These are phyloP conservation scores for Stenolophus ochropezus DNA, from an alignment of 2,888 invertebrate genomes.

Conservation along the genomic window DNA sequence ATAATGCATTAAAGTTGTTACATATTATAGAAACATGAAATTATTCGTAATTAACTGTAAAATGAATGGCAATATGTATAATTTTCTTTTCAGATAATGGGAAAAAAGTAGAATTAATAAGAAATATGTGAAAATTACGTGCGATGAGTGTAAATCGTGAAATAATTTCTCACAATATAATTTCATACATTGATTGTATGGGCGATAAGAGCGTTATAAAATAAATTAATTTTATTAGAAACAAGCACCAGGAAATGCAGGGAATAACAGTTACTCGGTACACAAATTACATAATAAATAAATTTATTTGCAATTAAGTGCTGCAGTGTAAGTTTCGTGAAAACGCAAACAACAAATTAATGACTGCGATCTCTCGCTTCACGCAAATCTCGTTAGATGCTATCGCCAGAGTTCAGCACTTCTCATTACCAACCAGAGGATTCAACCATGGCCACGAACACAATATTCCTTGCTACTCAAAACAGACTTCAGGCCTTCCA, in stretches of 20 bases:
- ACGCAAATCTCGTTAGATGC: conserved; percentile 29
- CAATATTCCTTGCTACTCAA: too few species aligned
- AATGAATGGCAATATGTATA: too few species aligned
- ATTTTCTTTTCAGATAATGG: too few species aligned
- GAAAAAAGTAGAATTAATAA: too few species aligned
- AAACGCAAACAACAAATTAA: conserved; percentile 45
- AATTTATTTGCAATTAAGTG: conserved; percentile 43
- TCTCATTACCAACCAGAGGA: conserved; percentile 19
- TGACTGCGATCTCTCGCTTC: conserved; percentile 28
- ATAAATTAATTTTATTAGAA: conserved; percentile 39
- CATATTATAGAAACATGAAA: too few species aligned
- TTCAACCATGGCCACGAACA: too few species aligned
- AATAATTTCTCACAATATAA: conserved; percentile 9
- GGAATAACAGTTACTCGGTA: conserved; percentile 27
- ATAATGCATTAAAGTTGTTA: too few species aligned
- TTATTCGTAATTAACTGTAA: too few species aligned
- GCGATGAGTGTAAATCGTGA: not conserved
- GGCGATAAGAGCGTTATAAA: conserved; percentile 13
- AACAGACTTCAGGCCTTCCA: too few species aligned
- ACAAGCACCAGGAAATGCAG: conserved; percentile 26
- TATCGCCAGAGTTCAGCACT: conserved; percentile 12
- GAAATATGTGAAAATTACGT: too few species aligned
- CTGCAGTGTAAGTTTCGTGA: conserved; percentile 14
- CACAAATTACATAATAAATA: conserved; percentile 46
- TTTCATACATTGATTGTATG: not conserved